Evolutionary conservation across 2,888 invertebrate genomes (phyloP), one percentile per base, ranked within the genome.

Genomic region (Punctoribates punctum): DNA sequence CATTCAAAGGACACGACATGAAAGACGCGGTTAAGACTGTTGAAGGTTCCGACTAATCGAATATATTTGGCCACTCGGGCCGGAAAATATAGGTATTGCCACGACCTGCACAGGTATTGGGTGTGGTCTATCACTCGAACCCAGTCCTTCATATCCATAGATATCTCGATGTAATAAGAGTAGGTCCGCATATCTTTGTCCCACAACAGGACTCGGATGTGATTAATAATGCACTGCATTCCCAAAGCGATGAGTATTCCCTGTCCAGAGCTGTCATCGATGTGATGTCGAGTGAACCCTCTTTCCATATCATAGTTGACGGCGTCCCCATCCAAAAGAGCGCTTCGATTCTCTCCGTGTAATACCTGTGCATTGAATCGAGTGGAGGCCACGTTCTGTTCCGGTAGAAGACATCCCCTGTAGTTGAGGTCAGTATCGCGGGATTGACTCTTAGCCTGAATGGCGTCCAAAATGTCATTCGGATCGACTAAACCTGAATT

Each of bases 101-200:
- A 96, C 23, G 96, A 96, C 78, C 99, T 90, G 84, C 99, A 99
- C 83, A 91, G 90, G 86, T 92, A 96, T 79, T 89, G 87, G 79
- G 92, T 91, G 86, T 98, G 92, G 86, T 99, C 97, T 78, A 97
- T 88, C 75, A 99, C 91, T 77, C 91, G 88, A 78, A 92, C 90
- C 96, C 98, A 99, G 84, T 96, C 93, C 84, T 90, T 91, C 84
- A 94, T 91, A 86, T 98, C 95, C 86, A 96, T 93, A 0, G 96
- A 96, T 38, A 95, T 93, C 81, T 87, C 87, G 74, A 87, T 84
- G 84, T 94, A 95, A 81, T 95, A 90, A 82, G 90, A 94, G 85
- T 95, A 96, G 0, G 85, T 84, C 78, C 94, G 89, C 83, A 90
- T 88, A 84, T 98, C 97, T 77, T 91, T 87, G 85, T 98, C 98